Base-by-base conservation (phyloP, 2,113 vertebrate genomes). In the Rhynchomys soricoides region DNA sequence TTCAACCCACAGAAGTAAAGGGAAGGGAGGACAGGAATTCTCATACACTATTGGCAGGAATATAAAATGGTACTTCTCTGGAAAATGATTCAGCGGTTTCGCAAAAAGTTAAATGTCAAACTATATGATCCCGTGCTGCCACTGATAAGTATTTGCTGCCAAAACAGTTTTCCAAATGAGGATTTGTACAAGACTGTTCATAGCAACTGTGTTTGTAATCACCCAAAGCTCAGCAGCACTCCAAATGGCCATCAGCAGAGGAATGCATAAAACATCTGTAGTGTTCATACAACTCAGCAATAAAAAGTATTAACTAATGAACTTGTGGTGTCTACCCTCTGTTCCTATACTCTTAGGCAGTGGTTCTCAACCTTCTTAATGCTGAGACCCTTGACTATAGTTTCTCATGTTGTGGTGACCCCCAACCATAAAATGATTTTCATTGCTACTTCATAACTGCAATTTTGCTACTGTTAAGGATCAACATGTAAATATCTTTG, bases 181-280 rank as follows among this genome's bases (percentile, higher is more conserved):
- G 37, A 70, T 85, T 94, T 78, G 15, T 26, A 85, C 48, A 43
- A 48, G 66, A 79, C 55, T 50, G 43, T 87, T 82, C 24, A 57
- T 37, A 91, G 37, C 16, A 88, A 70, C 19, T 92, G 77, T 90
- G 93, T 66, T 71, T 75, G 37, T 22, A 92, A 75, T 43, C 91
- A 50, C 19, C 52, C 17, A 21, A 43, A 83, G 55, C 29, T 89
- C 52, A 48, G 57, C 70, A 91, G 83, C 1, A 75, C 31, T 2
- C 11, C 55, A 90, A 94, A 90, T 85, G 66, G 64, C 55, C 34
- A 62, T 78, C 55, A 79, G 75, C 55, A 96, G 16, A 93, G 89
- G 66, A 95, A 90, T 43, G 7, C 8, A 81, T 81, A 89, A 91
- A 75, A 55, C 62, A 52, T 50, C 26, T 68, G 12, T 74, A 57